Percentiles rank a stretch among this genome's conserved stretches.
phyloP scores from a whole-genome alignment of 1,140 invertebrate species.

The Bombus soroeensis region DNA sequence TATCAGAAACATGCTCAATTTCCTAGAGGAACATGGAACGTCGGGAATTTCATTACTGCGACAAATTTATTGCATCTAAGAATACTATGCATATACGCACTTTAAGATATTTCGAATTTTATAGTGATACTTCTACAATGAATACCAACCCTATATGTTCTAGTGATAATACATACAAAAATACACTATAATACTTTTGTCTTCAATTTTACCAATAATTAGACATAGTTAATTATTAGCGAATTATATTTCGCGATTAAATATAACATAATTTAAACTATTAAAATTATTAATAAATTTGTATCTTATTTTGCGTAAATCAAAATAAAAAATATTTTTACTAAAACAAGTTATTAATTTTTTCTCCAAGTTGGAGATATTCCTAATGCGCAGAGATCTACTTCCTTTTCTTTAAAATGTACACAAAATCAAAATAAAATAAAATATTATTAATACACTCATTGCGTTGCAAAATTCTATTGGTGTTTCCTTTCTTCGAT shows the following conservation, averaged over 20 bases:
- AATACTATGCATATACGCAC: not conserved
- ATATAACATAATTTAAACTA: not conserved
- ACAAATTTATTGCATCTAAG: conserved; percentile 48
- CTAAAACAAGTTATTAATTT: not conserved
- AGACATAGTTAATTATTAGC: not conserved
- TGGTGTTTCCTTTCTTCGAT: not conserved
- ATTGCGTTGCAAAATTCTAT: not conserved
- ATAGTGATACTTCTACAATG: not conserved
- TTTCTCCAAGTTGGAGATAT: not conserved
- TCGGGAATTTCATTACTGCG: conserved; percentile 45
- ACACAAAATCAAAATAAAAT: not conserved
- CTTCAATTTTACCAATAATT: not conserved
- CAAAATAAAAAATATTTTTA: not conserved
- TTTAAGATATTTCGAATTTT: conserved; percentile 19
- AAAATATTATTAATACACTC: not conserved
- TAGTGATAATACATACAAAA: conserved; percentile 8
- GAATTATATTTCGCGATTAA: not conserved
- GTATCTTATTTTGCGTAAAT: not conserved
- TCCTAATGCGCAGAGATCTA: not conserved
- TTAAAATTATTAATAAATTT: not conserved
- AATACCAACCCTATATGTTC: conserved; percentile 14
- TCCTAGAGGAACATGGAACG: conserved; percentile 58
- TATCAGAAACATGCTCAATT: conserved; percentile 63
- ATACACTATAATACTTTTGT: not conserved
- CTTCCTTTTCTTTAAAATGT: not conserved